Conservation (phyloP, 2,888 invertebrate genomes). For the Diaphora mendica region DNA sequence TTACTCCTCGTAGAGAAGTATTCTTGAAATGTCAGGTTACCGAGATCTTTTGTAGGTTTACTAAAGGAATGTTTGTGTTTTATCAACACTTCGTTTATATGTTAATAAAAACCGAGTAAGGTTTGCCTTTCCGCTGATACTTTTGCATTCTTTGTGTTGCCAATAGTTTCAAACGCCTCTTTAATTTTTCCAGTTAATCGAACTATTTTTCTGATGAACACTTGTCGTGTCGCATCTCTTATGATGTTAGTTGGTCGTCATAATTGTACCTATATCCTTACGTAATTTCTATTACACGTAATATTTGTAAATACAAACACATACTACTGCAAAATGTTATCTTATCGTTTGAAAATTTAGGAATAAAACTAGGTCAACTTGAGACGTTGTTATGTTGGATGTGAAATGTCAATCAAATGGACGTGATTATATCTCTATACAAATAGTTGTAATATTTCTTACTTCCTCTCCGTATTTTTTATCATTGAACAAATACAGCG, state of each 20-base stretch:
- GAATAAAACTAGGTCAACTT: conserved; percentile 33
- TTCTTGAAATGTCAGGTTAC: background rate
- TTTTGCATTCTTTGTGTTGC: background rate
- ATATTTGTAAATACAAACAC: background rate
- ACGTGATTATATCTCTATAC: conserved; percentile 23
- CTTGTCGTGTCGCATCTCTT: background rate
- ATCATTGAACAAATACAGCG: conserved; percentile 39
- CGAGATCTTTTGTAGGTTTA: background rate
- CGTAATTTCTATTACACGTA: background rate
- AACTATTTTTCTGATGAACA: background rate
- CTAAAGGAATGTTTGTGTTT: background rate
- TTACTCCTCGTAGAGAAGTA: background rate
- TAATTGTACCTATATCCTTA: background rate
- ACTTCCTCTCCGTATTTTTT: conserved; percentile 39
- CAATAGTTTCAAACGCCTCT: background rate
- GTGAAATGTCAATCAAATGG: conserved; percentile 9
- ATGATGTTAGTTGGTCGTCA: background rate
- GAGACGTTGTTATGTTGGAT: background rate
- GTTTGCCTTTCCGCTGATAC: background rate
- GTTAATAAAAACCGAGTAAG: too few species aligned
- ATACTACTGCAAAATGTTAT: background rate
- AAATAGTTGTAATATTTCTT: conserved; percentile 25
- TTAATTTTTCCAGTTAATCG: background rate
- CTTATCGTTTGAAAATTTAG: conserved; percentile 5
- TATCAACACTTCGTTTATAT: background rate